Evolutionary conservation across 1,140 invertebrate genomes (phyloP), one percentile per base, ranked within the genome.

Genomic region (Metopolophium dirhodum): DNA sequence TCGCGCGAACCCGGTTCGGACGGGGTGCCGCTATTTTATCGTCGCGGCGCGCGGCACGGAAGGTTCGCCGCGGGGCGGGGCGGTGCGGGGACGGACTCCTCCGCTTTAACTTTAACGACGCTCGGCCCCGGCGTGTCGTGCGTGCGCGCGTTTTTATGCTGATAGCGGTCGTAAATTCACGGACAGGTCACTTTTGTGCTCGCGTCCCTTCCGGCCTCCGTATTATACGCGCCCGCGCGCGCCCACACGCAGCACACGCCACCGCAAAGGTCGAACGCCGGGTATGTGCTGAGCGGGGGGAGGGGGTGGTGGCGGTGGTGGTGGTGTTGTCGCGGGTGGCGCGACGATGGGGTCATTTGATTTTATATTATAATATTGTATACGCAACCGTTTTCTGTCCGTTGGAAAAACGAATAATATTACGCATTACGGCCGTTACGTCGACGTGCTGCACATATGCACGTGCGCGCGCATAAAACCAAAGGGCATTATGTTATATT

Each of bases 131-230:
- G 26, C 26, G 54, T 68, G 51, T 30, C 4, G 41, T 14, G 51
- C 4, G 49, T 51, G 49, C 20, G 89, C 37, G n/a, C 51, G 57
- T 77, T 91, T 91, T 91, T 91, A 91, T 68, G 90, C 18, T 91
- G 37, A 91, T 77, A 47, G 57, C 35, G 41, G 90, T 77, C 37
- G 61, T 91, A 91, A 91, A 91, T 91, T 37, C 57, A 47, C 30
- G 90, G 54, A 68, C 30, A 18, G 57, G 41, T 91, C 57, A 68
- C 26, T 91, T 77, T 68, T 41, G 41, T 26, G 37, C 89, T 90
- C 41, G 30, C 14, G 20, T 45, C 90, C 37, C 61, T 45, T 91
- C 54, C 57, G 90, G 61, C 20, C 89, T 14, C 18, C 30, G 35
- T 11, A 2, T 51, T 11, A 2, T 51, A 51, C 49, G 20, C 77